Evolutionary conservation across 2,113 vertebrate species (phyloP).

Genomic region (Proterorhinus semilunaris): DNA sequence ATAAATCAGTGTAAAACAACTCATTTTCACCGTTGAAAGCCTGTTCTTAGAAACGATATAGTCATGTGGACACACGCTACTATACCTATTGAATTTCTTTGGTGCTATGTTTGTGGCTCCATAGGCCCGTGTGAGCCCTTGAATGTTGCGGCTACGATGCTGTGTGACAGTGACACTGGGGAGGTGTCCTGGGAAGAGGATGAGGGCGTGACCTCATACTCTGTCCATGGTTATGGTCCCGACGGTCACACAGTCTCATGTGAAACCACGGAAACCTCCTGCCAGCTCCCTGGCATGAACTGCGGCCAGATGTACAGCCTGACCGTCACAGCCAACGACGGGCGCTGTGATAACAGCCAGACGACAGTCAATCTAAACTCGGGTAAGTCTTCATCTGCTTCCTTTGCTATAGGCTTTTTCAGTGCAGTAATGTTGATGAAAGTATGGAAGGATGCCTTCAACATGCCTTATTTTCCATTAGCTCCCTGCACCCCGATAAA

Average conservation of each 20-base stretch:
- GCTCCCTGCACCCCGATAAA: conserved; percentile 71
- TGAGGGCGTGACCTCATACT: conserved; percentile 53
- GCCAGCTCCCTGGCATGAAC: conserved; percentile 61
- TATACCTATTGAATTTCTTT: neutral
- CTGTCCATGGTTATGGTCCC: conserved; percentile 59
- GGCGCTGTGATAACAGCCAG: conserved; percentile 59
- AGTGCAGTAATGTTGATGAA: no score
- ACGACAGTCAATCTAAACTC: conserved; percentile 60
- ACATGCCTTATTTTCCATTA: conserved; percentile 22
- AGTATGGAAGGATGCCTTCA: neutral
- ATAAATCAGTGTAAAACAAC: no score
- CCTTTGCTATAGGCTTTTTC: no score
- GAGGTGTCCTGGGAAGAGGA: conserved; percentile 70
- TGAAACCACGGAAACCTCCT: conserved; percentile 44
- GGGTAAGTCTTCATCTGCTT: conserved; percentile 39
- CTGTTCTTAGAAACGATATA: no score
- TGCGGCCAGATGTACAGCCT: conserved; percentile 77
- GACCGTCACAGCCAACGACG: conserved; percentile 68
- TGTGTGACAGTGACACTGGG: conserved; percentile 62
- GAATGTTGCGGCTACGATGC: conserved; percentile 44
- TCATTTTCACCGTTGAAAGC: no score
- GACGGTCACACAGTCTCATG: conserved; percentile 63
- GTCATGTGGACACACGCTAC: no score
- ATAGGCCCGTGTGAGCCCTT: conserved; percentile 71
- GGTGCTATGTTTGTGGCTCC: conserved; percentile 5